Conservation (phyloP, 2,113 vertebrate genomes). For the Conger conger region DNA sequence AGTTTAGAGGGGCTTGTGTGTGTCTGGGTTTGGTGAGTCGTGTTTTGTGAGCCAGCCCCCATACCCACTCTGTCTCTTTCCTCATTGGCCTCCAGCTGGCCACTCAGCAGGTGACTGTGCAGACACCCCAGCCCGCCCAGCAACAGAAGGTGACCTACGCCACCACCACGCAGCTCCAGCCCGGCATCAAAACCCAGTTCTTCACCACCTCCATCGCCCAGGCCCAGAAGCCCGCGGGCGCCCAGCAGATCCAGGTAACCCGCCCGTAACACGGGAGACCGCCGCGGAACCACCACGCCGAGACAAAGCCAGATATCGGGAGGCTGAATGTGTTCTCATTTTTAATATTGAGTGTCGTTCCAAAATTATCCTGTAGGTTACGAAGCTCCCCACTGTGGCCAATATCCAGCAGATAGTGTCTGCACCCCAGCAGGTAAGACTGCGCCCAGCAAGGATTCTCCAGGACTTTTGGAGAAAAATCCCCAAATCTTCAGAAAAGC, state of each 20-base stretch:
- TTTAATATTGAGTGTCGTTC: constrained; percentile 41
- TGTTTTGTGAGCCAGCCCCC: no score
- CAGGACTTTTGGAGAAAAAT: not conserved
- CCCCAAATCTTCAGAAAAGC: not conserved
- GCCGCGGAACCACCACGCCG: no score
- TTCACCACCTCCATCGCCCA: constrained; percentile 83
- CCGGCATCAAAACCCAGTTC: constrained; percentile 91
- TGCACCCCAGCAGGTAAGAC: constrained; percentile 82
- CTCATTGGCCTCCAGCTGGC: constrained; percentile 43
- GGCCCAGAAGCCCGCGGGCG: constrained; percentile 81
- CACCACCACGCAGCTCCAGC: constrained; percentile 73
- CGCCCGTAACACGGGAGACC: constrained; percentile 15
- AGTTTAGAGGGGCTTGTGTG: no score
- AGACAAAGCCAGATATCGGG: not conserved
- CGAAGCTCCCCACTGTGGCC: constrained; percentile 79
- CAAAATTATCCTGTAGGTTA: constrained; percentile 64
- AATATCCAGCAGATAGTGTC: constrained; percentile 86
- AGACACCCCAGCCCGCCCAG: constrained; percentile 78
- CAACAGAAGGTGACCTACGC: constrained; percentile 89
- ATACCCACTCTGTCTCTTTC: no score
- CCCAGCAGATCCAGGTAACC: constrained; percentile 91
- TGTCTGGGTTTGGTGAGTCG: no score
- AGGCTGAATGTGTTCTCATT: not conserved
- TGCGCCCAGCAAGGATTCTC: not conserved
- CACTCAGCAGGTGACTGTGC: constrained; percentile 79